These are phyloP conservation scores for Terebella lapidaria DNA, from an alignment of 2,888 invertebrate species.

Conservation along the genomic window DNA sequence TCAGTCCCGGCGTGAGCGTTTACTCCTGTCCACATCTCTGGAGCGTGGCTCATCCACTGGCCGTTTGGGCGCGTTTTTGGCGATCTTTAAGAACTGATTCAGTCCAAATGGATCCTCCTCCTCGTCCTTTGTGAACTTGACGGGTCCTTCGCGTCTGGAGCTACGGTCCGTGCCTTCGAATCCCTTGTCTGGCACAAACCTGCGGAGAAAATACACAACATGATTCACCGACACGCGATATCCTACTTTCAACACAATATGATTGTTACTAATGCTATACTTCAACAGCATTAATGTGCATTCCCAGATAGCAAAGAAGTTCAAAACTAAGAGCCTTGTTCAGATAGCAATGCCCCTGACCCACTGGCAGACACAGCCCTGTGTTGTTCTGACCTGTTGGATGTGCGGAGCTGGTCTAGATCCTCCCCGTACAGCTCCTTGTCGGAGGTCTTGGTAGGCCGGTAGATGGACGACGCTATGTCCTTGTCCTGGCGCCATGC, in stretches of 20 bases:
- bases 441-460: conserved; percentile 69
- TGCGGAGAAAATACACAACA: conserved; percentile 40
- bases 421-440: conserved; percentile 87
- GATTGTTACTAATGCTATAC: too few species aligned
- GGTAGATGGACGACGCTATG: conserved; percentile 74
- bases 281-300: too few species aligned
- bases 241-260: not conserved
- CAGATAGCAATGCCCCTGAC: too few species aligned
- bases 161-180: conserved; percentile 83
- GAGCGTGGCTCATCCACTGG: conserved; percentile 32
- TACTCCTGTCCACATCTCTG: not conserved
- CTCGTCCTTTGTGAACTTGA: conserved; percentile 76
- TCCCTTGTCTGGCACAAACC: conserved; percentile 96
- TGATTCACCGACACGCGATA: not conserved
- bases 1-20: not conserved
- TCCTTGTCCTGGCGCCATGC: conserved; percentile 90
- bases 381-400: conserved; percentile 12
- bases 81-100: conserved; percentile 95
- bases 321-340: too few species aligned
- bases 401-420: conserved; percentile 77
- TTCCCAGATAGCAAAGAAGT: too few species aligned
- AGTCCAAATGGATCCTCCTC: conserved; percentile 93
- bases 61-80: conserved; percentile 63
- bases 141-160: conserved; percentile 62
- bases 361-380: too few species aligned